Evolutionary conservation across 1,140 invertebrate species (phyloP), one percentile per base, ranked within the genome.

Genomic region (Reticulitermes speratus): DNA sequence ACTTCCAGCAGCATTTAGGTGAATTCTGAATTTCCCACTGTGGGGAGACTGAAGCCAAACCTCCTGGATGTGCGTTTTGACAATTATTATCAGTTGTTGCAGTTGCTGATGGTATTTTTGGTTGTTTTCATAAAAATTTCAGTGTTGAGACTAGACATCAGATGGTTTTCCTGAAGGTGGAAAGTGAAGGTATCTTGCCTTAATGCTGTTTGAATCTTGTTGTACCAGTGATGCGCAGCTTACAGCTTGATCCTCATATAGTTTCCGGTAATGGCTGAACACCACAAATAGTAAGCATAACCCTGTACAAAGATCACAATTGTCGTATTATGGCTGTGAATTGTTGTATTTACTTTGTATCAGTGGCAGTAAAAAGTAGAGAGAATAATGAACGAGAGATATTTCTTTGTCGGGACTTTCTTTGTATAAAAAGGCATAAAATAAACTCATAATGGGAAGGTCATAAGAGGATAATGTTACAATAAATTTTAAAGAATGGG

Each of bases 221-320:
- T 86, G 75, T 30, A 45, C 59, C 30, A 86, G 44, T 45, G 81
- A 48, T 32, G 81, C 44, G 30, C 85, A 86, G 45, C 75, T 82
- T 44, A 75, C 30, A 55, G 16, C 52, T 82, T 86, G 85, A 14
- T 81, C 85, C 83, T 82, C 86, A 44, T 82, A 85, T 21, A 87
- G 44, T 44, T 87, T 75, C 23, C 86, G 25, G 87, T 93, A 93
- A 45, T 91, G 90, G 83, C 92, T 92, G 86, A 92, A 93, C 0
- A 93, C 92, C 3, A 91, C 91, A 30, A 92, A 89, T 91, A 91
- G 92, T 69, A 91, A 87, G 88, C 91, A 92, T 84, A 92, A 89
- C 65, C 89, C 91, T 38, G 91, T 30, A 30, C n/a, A 90, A 89
- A 87, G 30, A 45, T 59, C n/a, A 11, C 8, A 48, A 16, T 12